phyloP scores from a whole-genome alignment of 2,113 vertebrate species.

The Brienomyrus brachyistius region DNA sequence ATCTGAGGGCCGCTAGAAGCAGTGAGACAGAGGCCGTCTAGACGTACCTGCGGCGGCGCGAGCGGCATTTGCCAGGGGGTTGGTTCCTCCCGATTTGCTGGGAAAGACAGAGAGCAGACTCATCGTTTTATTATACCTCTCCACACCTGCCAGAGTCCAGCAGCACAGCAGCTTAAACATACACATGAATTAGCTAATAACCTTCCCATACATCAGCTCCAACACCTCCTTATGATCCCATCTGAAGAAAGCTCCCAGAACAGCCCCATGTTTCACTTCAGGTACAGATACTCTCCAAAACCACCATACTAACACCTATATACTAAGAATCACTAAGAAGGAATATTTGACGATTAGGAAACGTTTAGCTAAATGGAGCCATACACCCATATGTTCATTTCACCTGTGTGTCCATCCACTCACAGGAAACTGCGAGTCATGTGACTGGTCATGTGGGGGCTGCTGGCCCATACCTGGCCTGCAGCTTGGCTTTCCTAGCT shows the following conservation, averaged over 20 bases:
- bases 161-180: background rate
- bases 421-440: background rate
- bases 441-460: background rate
- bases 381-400: background rate
- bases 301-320: background rate
- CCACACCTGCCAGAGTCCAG: background rate
- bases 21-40: background rate
- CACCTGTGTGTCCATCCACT: background rate
- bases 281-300: background rate
- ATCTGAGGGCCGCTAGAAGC: background rate
- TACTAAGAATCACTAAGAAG: background rate
- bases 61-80: conserved; percentile 63
- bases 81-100: conserved; percentile 56
- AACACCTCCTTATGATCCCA: background rate
- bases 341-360: background rate
- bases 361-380: background rate
- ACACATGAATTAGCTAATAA: background rate
- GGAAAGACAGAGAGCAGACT: conserved; percentile 19
- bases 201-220: background rate
- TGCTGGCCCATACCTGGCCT: conserved; percentile 74
- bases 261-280: background rate
- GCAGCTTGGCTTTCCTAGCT: conserved; percentile 95
- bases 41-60: conserved; percentile 88
- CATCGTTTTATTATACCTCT: background rate
- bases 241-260: background rate